Conservation (phyloP, 1,140 invertebrate species). For the Pachypsylla venusta region DNA sequence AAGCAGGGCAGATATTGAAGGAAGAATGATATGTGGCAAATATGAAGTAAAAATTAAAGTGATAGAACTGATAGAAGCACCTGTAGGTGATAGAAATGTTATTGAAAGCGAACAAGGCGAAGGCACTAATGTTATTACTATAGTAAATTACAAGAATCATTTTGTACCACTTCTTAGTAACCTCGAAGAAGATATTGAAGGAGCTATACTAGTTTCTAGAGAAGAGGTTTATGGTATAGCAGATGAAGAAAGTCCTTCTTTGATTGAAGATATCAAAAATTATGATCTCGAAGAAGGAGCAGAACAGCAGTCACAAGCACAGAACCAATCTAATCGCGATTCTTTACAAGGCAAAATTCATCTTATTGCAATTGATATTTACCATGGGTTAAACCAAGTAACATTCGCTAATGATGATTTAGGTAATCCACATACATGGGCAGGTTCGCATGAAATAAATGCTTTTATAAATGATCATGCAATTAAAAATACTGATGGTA, state of each 20-base stretch:
- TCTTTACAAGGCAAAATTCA: too few relatives aligned
- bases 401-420: background rate
- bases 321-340: conserved; percentile 3
- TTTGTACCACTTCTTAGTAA: conserved; percentile 13
- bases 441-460: background rate
- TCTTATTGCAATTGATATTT: conserved; percentile 9
- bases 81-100: too few relatives aligned
- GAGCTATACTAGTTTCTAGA: conserved; percentile 10
- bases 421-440: background rate
- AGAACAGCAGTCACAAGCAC: background rate
- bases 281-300: conserved; percentile 9
- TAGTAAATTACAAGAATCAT: conserved; percentile 12
- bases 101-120: too few relatives aligned
- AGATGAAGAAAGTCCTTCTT: conserved; percentile 5
- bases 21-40: too few relatives aligned
- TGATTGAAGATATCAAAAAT: conserved; percentile 8
- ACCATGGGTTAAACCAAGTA: background rate
- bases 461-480: background rate
- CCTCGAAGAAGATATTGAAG: background rate
- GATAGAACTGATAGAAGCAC: too few relatives aligned
- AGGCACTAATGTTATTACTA: conserved; percentile 9
- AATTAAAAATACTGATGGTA: background rate
- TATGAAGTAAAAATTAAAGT: too few relatives aligned
- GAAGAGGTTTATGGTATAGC: conserved; percentile 11
- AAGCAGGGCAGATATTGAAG: too few relatives aligned